These are phyloP conservation scores for Lutraria rhynchaena DNA, from an alignment of 1,140 invertebrate species.

Conservation along the genomic window DNA sequence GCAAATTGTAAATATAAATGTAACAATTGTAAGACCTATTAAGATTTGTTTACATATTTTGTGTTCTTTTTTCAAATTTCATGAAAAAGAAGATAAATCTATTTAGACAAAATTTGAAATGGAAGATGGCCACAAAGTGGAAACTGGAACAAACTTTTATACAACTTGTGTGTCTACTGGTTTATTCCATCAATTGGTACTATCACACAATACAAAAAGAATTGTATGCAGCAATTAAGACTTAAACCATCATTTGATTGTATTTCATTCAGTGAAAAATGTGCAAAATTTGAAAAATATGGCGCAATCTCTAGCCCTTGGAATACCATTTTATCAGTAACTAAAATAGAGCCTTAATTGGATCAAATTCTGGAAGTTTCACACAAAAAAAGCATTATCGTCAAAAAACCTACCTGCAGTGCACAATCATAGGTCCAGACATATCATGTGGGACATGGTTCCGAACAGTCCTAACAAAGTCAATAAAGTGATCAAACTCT, in stretches of 20 bases:
- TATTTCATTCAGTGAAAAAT: background rate
- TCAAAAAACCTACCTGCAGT: constrained; percentile 66
- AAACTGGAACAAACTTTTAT: too few relatives aligned
- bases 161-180: too few relatives aligned
- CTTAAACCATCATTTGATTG: background rate
- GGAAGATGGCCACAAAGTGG: too few relatives aligned
- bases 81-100: too few relatives aligned
- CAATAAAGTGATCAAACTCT: constrained; percentile 60
- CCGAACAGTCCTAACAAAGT: constrained; percentile 62
- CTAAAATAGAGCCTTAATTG: background rate
- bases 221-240: background rate
- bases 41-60: too few relatives aligned
- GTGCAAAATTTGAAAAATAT: background rate
- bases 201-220: too few relatives aligned
- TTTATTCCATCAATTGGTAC: too few relatives aligned
- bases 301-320: background rate
- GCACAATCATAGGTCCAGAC: constrained; percentile 64
- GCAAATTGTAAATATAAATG: too few relatives aligned
- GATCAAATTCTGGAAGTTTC: background rate
- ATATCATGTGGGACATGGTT: constrained; percentile 57
- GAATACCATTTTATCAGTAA: background rate
- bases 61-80: too few relatives aligned
- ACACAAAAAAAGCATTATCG: background rate
- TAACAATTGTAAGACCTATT: too few relatives aligned
- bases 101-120: too few relatives aligned